These are phyloP conservation scores for Siniperca chuatsi DNA, from an alignment of 2,113 vertebrate species.

Conservation along the genomic window DNA sequence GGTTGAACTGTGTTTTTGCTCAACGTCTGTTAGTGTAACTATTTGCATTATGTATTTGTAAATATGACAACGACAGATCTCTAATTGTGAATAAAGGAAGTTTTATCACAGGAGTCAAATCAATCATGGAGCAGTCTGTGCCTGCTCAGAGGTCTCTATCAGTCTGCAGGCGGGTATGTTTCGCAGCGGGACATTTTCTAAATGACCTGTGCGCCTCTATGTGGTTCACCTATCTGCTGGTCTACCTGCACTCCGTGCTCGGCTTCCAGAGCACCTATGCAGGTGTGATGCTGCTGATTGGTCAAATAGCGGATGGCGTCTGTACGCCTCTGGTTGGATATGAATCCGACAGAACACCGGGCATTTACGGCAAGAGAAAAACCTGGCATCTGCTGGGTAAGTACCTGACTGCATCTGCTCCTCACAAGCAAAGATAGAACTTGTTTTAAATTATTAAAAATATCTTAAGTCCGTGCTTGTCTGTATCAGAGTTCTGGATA, in stretches of 20 bases:
- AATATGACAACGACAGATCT: conserved; percentile 69
- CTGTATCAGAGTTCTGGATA: too few species aligned
- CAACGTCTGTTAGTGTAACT: conserved; percentile 61
- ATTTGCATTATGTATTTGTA: conserved; percentile 71
- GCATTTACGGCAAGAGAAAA: conserved; percentile 86
- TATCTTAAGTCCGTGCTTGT: too few species aligned
- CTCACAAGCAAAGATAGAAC: too few species aligned
- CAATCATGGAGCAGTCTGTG: conserved; percentile 61
- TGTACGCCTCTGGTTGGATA: conserved; percentile 87
- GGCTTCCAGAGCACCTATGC: conserved; percentile 83
- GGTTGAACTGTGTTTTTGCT: conserved; percentile 57
- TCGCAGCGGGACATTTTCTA: conserved; percentile 86
- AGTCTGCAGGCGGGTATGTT: conserved; percentile 79
- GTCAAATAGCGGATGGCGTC: conserved; percentile 87
- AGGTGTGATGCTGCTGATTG: conserved; percentile 86
- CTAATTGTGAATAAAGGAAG: conserved; percentile 73
- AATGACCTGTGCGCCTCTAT: conserved; percentile 91
- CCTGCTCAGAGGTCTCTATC: conserved; percentile 60
- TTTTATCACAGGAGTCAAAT: conserved; percentile 64
- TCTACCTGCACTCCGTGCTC: conserved; percentile 87
- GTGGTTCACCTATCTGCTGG: conserved; percentile 91
- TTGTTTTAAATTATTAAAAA: too few species aligned
- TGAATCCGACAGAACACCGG: conserved; percentile 83
- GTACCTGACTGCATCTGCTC: conserved; percentile 16
- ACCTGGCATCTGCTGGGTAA: conserved; percentile 89